Percentiles rank a stretch among this genome's conserved stretches.
Evolutionary conservation across 2,113 vertebrate species (phyloP).

Genomic region (Silurus asotus): DNA sequence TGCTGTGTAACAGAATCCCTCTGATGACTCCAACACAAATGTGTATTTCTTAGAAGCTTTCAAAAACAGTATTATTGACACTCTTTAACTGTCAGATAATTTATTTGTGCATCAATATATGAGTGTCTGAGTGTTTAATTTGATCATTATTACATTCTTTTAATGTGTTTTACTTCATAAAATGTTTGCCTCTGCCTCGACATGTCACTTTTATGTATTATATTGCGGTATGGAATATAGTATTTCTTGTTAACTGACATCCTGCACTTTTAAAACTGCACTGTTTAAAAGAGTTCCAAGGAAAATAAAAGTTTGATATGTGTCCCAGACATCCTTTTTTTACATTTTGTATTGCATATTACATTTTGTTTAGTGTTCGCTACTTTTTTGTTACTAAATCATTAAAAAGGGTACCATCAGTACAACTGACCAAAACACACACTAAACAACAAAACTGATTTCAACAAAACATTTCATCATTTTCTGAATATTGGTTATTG

Average conservation of each 20-base stretch:
- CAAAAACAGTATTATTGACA: too few relatives aligned
- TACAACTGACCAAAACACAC: background rate
- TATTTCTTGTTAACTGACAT: background rate
- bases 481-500: background rate
- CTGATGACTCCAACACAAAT: background rate
- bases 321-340: background rate
- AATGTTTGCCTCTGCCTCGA: background rate
- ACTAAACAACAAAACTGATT: background rate
- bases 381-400: background rate
- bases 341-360: background rate
- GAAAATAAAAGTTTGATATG: background rate
- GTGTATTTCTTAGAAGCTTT: background rate
- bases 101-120: background rate
- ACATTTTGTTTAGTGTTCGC: background rate
- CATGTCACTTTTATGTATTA: background rate
- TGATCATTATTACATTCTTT: slow-evolving; percentile 13
- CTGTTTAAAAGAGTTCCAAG: slow-evolving; percentile 7
- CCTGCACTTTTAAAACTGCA: slow-evolving; percentile 36
- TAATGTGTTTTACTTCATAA: background rate
- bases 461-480: background rate
- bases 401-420: background rate
- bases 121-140: background rate
- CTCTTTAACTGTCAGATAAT: background rate
- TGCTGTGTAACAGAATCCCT: background rate
- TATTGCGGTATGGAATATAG: background rate